phyloP scores from a whole-genome alignment of 2,888 invertebrate species.

The Limnephilus rhombicus region DNA sequence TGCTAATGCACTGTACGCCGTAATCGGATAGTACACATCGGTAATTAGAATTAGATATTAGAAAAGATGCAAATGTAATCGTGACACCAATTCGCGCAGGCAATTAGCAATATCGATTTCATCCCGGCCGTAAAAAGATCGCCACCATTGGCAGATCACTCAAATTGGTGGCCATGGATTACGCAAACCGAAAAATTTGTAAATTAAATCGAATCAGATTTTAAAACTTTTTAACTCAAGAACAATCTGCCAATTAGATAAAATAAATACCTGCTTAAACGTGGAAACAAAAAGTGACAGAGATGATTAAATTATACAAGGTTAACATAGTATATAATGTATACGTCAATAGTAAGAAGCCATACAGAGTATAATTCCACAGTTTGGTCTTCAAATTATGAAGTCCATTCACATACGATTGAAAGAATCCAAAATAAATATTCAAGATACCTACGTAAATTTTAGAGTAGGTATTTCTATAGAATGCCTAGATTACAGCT shows the following conservation, averaged over 20 bases:
- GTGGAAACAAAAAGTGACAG: neutral
- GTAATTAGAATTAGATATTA: neutral
- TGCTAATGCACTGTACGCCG: neutral
- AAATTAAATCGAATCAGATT: neutral
- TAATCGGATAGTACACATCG: neutral
- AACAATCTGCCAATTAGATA: neutral
- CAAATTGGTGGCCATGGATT: neutral
- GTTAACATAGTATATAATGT: too few species aligned
- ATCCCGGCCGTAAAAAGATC: neutral
- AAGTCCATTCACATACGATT: too few species aligned
- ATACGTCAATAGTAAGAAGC: too few species aligned
- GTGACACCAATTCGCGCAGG: constrained; percentile 24
- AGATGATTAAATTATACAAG: neutral
- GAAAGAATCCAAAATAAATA: too few species aligned
- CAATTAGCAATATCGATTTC: constrained; percentile 34
- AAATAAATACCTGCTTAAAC: neutral
- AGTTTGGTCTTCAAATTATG: too few species aligned
- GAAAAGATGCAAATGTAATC: constrained; percentile 17
- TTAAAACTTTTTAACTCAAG: neutral
- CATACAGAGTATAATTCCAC: too few species aligned
- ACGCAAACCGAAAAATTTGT: constrained; percentile 15
- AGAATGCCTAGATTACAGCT: too few species aligned
- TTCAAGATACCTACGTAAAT: too few species aligned
- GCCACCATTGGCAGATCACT: neutral
- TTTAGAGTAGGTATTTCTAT: too few species aligned